Conservation (phyloP, 2,797 vertebrate genomes). For the Mus caroli region DNA sequence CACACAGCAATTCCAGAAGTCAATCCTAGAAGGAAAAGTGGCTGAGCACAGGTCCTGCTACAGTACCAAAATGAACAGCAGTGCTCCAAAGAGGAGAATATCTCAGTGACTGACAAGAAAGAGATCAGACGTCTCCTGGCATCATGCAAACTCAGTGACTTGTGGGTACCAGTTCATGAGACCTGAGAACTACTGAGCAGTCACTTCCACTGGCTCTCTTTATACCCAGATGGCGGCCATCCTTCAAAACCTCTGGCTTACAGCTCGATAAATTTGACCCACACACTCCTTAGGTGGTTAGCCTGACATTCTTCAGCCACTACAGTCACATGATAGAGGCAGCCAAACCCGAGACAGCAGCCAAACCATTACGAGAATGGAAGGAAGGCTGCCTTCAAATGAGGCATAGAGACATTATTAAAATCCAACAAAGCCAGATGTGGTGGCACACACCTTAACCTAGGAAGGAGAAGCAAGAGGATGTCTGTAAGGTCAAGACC, state of each 20-base stretch:
- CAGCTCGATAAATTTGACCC: not conserved
- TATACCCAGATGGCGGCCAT: not conserved
- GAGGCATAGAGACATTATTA: not conserved
- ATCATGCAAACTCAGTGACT: not conserved
- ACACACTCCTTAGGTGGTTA: not conserved
- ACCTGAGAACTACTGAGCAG: not conserved
- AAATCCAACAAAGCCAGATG: not conserved
- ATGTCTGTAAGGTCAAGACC: not conserved
- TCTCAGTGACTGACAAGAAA: not conserved
- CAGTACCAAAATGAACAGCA: not conserved
- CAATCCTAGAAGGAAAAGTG: conserved; percentile 1
- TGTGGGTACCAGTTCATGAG: not conserved
- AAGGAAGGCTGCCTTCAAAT: conserved; percentile 32
- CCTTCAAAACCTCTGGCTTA: not conserved
- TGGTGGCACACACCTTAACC: not conserved
- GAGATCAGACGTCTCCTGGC: not conserved
- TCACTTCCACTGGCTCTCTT: not conserved
- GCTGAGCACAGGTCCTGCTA: not conserved
- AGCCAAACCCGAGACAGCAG: not conserved
- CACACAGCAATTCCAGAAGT: not conserved
- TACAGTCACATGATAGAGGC: not conserved
- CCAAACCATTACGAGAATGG: not conserved
- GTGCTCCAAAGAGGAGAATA: not conserved
- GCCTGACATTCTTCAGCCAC: not conserved
- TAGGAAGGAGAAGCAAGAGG: not conserved